Evolutionary conservation across 2,888 invertebrate genomes (phyloP).

Genomic region (Drosophila melanosoma): DNA sequence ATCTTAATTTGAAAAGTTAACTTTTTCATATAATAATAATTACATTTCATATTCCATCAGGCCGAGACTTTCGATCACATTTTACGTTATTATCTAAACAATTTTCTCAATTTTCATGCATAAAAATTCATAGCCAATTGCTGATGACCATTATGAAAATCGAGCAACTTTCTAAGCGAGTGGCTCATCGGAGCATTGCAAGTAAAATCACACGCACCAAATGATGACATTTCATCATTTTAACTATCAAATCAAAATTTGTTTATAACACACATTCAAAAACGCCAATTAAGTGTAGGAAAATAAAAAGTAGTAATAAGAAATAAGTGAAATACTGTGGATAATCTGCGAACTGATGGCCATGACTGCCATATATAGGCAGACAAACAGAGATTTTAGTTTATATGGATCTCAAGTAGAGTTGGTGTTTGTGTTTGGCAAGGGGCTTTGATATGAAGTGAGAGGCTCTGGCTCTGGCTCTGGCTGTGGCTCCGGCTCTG

Average conservation of each 20-base stretch:
- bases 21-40: not conserved
- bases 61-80: slow-evolving; percentile 5
- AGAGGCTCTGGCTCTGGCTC: slow-evolving; percentile 6
- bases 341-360: slow-evolving; percentile 76
- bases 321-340: slow-evolving; percentile 72
- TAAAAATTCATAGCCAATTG: slow-evolving; percentile 26
- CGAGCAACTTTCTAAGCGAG: slow-evolving; percentile 67
- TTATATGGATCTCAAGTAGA: slow-evolving; percentile 4
- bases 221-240: slow-evolving; percentile 76
- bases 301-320: slow-evolving; percentile 10
- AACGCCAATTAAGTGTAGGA: slow-evolving; percentile 64
- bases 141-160: slow-evolving; percentile 39
- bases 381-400: slow-evolving; percentile 10
- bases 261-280: slow-evolving; percentile 69
- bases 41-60: not conserved
- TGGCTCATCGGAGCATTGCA: slow-evolving; percentile 3
- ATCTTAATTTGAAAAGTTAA: not conserved
- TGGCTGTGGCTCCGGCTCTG: not conserved
- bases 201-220: slow-evolving; percentile 54
- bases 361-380: slow-evolving; percentile 61
- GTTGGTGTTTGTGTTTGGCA: not conserved
- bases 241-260: slow-evolving; percentile 63
- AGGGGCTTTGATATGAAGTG: not conserved
- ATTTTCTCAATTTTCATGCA: slow-evolving; percentile 17
- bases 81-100: slow-evolving; percentile 4